These are phyloP conservation scores for Chrosomus eos DNA, from an alignment of 2,797 vertebrate genomes.

Conservation along the genomic window DNA sequence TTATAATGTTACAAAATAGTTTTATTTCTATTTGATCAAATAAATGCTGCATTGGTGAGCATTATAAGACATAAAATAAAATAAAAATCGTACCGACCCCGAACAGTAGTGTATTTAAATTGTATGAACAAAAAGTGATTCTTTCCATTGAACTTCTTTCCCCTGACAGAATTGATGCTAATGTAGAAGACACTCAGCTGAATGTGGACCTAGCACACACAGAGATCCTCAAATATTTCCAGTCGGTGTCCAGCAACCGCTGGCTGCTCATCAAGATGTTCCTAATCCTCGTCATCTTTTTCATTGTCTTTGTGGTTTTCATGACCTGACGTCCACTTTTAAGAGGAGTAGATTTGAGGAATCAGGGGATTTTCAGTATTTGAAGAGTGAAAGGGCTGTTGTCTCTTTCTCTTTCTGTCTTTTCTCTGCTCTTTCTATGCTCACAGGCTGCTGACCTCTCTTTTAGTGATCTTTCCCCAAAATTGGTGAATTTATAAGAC, in stretches of 20 bases:
- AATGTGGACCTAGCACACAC: conserved; percentile 82
- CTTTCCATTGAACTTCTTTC: background rate
- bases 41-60: background rate
- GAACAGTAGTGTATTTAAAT: background rate
- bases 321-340: conserved; percentile 72
- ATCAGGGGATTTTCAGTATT: conserved; percentile 15
- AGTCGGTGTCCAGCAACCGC: conserved; percentile 83
- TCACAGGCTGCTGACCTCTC: background rate
- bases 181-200: conserved; percentile 81
- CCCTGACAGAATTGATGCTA: conserved; percentile 79
- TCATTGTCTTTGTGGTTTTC: conserved; percentile 86
- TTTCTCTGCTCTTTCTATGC: background rate
- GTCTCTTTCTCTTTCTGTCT: background rate
- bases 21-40: background rate
- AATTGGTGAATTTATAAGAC: background rate
- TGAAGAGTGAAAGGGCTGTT: background rate
- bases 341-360: background rate
- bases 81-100: background rate
- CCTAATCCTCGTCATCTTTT: conserved; percentile 84
- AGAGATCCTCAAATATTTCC: conserved; percentile 87
- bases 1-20: background rate
- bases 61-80: background rate
- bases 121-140: background rate
- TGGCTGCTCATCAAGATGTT: conserved; percentile 88
- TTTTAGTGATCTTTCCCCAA: background rate